A percentile compares a stretch with the other conserved stretches of the same genome.
Evolutionary conservation across 2,888 invertebrate genomes (phyloP).

Genomic region (Cantharis flavilabris): DNA sequence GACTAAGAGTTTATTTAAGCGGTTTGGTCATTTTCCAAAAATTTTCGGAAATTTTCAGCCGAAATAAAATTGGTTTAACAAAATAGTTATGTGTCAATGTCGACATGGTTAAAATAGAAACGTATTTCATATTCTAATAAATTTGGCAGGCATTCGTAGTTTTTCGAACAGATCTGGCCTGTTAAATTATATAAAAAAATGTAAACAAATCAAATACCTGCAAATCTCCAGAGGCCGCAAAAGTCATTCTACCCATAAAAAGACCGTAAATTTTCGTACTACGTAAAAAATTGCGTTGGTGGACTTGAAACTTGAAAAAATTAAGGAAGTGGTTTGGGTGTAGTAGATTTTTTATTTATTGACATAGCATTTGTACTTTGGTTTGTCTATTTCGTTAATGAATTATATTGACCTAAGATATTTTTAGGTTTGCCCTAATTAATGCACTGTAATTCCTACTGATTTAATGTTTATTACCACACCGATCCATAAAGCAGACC

Average conservation of each 20-base stretch:
- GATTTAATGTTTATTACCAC: slow-evolving; percentile 4
- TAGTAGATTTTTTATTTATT: not conserved
- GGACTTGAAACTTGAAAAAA: not conserved
- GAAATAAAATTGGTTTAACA: not conserved
- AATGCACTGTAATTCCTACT: not conserved
- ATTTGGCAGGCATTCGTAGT: not conserved
- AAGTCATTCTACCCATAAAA: not conserved
- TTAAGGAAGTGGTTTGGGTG: not conserved
- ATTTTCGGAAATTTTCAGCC: not conserved
- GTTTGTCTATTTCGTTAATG: slow-evolving; percentile 8
- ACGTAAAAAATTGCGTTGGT: not conserved
- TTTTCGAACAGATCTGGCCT: not conserved
- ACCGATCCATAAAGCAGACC: slow-evolving; percentile 5
- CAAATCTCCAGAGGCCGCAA: not conserved
- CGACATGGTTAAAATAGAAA: slow-evolving; percentile 14
- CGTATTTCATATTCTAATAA: not conserved
- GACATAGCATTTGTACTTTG: not conserved
- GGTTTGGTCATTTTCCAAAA: not conserved
- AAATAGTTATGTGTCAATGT: slow-evolving; percentile 16
- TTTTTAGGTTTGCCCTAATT: slow-evolving; percentile 23
- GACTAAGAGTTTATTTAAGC: not conserved
- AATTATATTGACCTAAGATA: slow-evolving; percentile 17
- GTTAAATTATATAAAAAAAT: not conserved
- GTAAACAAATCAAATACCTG: not conserved
- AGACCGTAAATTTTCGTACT: not conserved